Conservation (phyloP, 2,113 vertebrate species). For the Sisor rabdophorus region DNA sequence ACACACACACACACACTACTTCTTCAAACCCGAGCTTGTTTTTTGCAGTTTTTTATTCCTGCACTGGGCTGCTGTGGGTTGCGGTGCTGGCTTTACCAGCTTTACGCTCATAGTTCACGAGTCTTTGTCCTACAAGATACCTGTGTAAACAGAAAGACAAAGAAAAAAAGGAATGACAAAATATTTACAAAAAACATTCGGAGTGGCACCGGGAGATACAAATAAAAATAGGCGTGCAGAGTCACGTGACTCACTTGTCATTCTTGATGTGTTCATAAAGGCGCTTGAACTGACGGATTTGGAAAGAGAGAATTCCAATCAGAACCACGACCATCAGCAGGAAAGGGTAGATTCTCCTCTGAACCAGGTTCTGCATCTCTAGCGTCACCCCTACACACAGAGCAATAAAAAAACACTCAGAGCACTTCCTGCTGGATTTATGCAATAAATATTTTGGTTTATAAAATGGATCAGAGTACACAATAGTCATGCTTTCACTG, state of each 20-base stretch:
- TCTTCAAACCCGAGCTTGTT: slow-evolving; percentile 17
- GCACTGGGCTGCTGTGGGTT: slow-evolving; percentile 75
- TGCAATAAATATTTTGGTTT: no score
- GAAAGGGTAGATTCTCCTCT: slow-evolving; percentile 95
- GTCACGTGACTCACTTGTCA: slow-evolving; percentile 81
- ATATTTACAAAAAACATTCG: neutral
- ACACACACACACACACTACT: slow-evolving; percentile 43
- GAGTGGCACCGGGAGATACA: neutral
- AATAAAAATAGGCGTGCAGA: neutral
- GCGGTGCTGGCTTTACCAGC: slow-evolving; percentile 78
- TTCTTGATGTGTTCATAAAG: slow-evolving; percentile 99
- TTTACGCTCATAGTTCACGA: slow-evolving; percentile 97
- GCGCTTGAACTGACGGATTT: slow-evolving; percentile 97
- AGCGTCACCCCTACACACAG: slow-evolving; percentile 83
- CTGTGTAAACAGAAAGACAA: slow-evolving; percentile 60
- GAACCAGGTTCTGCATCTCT: slow-evolving; percentile 96
- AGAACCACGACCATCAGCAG: slow-evolving; percentile 94
- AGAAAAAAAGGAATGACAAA: neutral
- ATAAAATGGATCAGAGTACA: no score
- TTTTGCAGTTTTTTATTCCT: slow-evolving; percentile 69
- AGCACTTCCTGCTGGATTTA: no score
- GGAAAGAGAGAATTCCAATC: slow-evolving; percentile 94
- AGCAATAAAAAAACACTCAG: no score
- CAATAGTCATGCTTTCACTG: neutral
- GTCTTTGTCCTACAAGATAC: slow-evolving; percentile 95